Percentiles rank a stretch among this genome's conserved stretches.
phyloP scores from a whole-genome alignment of 2,113 vertebrate species.

The Siniperca chuatsi region DNA sequence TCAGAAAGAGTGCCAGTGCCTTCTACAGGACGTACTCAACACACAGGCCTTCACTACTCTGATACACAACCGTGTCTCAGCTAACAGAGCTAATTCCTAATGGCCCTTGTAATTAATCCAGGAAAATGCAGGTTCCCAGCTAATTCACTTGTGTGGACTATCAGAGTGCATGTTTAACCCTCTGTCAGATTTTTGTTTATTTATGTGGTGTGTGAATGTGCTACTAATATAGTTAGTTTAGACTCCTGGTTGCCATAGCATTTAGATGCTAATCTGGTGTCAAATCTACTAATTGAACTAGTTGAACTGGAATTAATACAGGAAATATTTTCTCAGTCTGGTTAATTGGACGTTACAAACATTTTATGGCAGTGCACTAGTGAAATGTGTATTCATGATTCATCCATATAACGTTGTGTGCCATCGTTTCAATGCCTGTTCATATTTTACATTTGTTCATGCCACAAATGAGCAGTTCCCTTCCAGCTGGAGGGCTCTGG shows the following conservation, averaged over 20 bases:
- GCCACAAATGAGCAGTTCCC: neutral
- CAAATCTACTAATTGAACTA: slow-evolving; percentile 41
- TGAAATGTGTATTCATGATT: neutral
- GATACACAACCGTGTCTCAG: neutral
- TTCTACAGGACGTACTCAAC: slow-evolving; percentile 44
- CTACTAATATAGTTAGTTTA: slow-evolving; percentile 1
- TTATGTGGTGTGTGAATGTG: slow-evolving; percentile 18
- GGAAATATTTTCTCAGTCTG: slow-evolving; percentile 14
- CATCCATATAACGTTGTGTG: slow-evolving; percentile 35
- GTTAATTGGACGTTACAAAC: neutral
- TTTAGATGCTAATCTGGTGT: slow-evolving; percentile 48
- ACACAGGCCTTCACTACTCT: slow-evolving; percentile 50
- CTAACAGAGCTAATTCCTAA: neutral
- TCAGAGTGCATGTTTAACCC: neutral
- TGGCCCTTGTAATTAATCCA: slow-evolving; percentile 1
- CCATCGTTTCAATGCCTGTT: slow-evolving; percentile 51
- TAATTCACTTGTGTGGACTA: neutral
- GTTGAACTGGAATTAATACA: slow-evolving; percentile 50
- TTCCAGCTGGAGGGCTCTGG: neutral
- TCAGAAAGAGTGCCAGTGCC: slow-evolving; percentile 54
- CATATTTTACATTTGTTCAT: slow-evolving; percentile 11
- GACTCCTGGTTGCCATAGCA: slow-evolving; percentile 44
- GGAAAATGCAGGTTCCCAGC: slow-evolving; percentile 25
- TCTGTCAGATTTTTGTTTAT: slow-evolving; percentile 11
- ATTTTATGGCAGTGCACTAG: neutral